Percentiles rank a stretch among this genome's conserved stretches.
Evolutionary conservation across 2,797 vertebrate genomes (phyloP).

Genomic region (Eutrigla gurnardus): DNA sequence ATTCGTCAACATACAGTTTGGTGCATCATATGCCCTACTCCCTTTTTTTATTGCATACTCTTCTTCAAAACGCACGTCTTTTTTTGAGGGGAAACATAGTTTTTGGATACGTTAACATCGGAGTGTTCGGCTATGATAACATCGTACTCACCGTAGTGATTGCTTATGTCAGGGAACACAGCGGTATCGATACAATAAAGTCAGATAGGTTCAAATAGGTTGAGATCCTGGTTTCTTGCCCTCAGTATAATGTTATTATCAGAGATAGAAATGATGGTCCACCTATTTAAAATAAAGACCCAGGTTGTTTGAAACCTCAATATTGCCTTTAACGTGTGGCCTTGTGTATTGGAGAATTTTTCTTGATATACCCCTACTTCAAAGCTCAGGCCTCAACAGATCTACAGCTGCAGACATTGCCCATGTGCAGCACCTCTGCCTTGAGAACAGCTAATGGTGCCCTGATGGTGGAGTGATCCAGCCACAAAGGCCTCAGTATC

Average conservation of each 20-base stretch:
- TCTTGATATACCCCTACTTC: constrained; percentile 7
- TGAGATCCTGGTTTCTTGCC: background rate
- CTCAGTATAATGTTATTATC: background rate
- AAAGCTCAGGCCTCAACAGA: constrained; percentile 36
- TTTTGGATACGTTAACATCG: constrained; percentile 6
- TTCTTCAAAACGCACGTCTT: background rate
- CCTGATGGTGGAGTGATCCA: constrained; percentile 55
- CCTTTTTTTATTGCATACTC: background rate
- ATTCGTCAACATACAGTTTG: background rate
- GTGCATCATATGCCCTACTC: background rate
- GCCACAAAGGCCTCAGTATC: constrained; percentile 78
- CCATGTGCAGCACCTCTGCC: constrained; percentile 36
- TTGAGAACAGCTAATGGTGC: constrained; percentile 61
- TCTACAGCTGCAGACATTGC: constrained; percentile 36
- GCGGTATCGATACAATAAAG: background rate
- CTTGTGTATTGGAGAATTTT: background rate
- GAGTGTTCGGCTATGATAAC: background rate
- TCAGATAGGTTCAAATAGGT: background rate
- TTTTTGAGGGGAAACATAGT: background rate
- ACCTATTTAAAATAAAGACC: background rate
- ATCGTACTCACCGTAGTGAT: background rate
- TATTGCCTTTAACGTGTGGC: background rate
- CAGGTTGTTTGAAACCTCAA: background rate
- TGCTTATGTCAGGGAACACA: background rate
- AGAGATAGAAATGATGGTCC: background rate